phyloP scores from a whole-genome alignment of 2,888 invertebrate genomes.

The Erebia epiphron region DNA sequence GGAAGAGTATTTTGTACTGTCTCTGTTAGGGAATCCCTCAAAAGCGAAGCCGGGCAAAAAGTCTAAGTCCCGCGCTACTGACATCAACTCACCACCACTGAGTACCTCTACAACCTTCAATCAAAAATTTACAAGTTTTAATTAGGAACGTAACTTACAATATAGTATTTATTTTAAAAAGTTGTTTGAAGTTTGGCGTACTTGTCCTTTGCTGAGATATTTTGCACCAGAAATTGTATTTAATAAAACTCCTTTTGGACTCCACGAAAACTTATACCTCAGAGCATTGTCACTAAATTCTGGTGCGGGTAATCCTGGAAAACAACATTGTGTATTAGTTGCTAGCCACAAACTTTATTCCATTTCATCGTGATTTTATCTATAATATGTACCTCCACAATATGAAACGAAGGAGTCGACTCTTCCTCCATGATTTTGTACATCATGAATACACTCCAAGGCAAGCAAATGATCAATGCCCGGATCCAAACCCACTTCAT shows the following conservation, averaged over 20 bases:
- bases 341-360: neutral
- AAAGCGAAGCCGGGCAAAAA: conserved; percentile 98
- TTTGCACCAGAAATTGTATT: conserved; percentile 96
- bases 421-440: conserved; percentile 93
- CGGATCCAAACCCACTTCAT: conserved; percentile 98
- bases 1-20: conserved; percentile 94
- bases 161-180: neutral
- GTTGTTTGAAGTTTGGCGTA: conserved; percentile 49
- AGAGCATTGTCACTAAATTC: conserved; percentile 96
- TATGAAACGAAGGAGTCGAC: conserved; percentile 97
- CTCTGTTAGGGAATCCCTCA: conserved; percentile 98
- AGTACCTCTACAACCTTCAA: conserved; percentile 91
- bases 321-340: neutral
- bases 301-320: conserved; percentile 94
- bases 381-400: conserved; percentile 65
- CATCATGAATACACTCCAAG: conserved; percentile 97
- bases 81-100: conserved; percentile 94
- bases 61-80: conserved; percentile 89
- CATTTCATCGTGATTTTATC: neutral
- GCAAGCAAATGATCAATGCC: conserved; percentile 99
- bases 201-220: conserved; percentile 91
- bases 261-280: conserved; percentile 98
- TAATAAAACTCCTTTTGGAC: conserved; percentile 94
- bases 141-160: neutral
- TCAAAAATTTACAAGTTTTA: neutral